Evolutionary conservation across 2,888 invertebrate genomes (phyloP).

Genomic region (Unio pictorum): DNA sequence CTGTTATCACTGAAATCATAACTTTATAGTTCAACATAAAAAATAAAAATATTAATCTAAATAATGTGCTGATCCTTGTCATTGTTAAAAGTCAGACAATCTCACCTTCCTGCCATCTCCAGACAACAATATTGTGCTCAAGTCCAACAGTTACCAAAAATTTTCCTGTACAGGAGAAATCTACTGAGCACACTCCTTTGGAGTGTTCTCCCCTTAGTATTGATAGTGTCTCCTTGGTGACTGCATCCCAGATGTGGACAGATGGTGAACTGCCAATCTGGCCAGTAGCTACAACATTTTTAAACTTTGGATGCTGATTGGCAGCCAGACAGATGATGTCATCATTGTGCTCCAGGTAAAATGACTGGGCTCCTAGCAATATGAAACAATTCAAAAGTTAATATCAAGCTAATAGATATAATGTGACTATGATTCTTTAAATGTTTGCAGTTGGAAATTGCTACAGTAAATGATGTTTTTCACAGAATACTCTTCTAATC

Average conservation of each 20-base stretch:
- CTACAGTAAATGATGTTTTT: no score
- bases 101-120: constrained; percentile 72
- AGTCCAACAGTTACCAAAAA: constrained; percentile 68
- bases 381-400: constrained; percentile 7
- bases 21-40: no score
- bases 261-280: constrained; percentile 69
- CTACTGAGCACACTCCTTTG: constrained; percentile 69
- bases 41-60: no score
- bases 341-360: constrained; percentile 71
- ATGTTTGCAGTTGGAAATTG: no score
- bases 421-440: no score
- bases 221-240: constrained; percentile 66
- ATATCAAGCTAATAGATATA: background rate
- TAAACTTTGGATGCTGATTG: constrained; percentile 70
- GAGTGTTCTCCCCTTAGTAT: constrained; percentile 63
- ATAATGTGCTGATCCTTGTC: no score
- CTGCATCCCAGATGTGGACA: constrained; percentile 69
- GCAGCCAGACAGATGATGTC: constrained; percentile 71
- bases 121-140: constrained; percentile 67
- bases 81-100: no score
- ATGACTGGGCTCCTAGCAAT: constrained; percentile 66
- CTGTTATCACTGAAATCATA: no score
- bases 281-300: constrained; percentile 69
- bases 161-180: constrained; percentile 71
- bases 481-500: no score